Conservation (phyloP, 35 echinoderm and acorn worm genomes). For the Nesometra sesokonis region DNA sequence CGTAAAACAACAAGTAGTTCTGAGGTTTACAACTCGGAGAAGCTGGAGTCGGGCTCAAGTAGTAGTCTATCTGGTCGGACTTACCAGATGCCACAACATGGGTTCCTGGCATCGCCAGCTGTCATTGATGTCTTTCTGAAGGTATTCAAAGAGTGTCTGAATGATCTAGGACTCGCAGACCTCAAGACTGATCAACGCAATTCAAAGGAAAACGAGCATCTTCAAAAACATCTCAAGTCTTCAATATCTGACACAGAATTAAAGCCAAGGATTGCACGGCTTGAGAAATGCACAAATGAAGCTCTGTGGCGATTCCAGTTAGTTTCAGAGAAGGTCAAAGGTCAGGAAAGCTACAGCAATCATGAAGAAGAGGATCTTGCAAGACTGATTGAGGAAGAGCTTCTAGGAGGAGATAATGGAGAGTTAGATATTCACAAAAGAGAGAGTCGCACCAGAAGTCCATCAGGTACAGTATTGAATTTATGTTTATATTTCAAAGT, state of each 20-base stretch:
- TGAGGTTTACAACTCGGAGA: not conserved
- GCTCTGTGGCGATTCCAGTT: conserved; percentile 90
- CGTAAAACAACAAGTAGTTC: not conserved
- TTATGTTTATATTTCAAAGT: too few species aligned
- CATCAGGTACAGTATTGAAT: conserved; percentile 65
- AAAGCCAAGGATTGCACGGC: conserved; percentile 56
- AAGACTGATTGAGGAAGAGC: conserved; percentile 3
- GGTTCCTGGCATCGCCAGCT: conserved; percentile 42
- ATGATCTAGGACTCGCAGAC: not conserved
- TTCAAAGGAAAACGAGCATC: conserved; percentile 1
- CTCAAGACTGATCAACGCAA: not conserved
- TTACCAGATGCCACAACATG: not conserved
- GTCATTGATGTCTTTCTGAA: conserved; percentile 43
- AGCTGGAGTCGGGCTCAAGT: not conserved
- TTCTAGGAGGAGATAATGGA: not conserved
- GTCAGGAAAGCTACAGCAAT: conserved; percentile 27
- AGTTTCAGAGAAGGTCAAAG: conserved; percentile 36
- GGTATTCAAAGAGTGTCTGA: conserved; percentile 64
- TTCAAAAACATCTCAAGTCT: conserved; percentile 42
- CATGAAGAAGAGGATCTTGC: conserved; percentile 46
- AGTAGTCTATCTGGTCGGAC: not conserved
- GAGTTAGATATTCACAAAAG: not conserved
- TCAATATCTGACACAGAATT: conserved; percentile 44
- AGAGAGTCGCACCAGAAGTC: conserved; percentile 14
- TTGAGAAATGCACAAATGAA: conserved; percentile 77